phyloP scores from a whole-genome alignment of 2,797 vertebrate species.

The Enteromius trimaculatus region DNA sequence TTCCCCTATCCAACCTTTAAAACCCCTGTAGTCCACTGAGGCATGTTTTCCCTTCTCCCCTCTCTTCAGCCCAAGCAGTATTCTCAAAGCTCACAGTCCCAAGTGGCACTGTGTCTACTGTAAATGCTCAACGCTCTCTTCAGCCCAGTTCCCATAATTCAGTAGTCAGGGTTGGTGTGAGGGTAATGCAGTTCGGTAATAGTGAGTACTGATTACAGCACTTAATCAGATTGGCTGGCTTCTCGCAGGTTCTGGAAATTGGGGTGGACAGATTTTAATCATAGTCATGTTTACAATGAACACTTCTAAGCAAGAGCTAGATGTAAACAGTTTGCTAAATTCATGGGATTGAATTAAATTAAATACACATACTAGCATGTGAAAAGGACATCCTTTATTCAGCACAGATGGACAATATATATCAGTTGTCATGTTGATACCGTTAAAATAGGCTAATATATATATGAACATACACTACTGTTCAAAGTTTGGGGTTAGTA shows the following conservation, averaged over 20 bases:
- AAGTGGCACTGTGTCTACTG: constrained; percentile 2
- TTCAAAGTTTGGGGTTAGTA: constrained; percentile 2
- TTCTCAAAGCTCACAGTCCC: constrained; percentile 13
- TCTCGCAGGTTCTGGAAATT: neutral
- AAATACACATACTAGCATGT: neutral
- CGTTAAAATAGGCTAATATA: neutral
- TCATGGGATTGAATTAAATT: neutral
- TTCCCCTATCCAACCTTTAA: neutral
- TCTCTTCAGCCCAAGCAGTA: neutral
- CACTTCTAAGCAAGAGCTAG: neutral
- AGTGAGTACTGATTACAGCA: neutral
- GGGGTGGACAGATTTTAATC: neutral
- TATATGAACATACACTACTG: neutral
- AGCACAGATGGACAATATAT: neutral
- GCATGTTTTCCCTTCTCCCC: constrained; percentile 6
- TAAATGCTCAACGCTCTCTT: neutral
- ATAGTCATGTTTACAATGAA: neutral
- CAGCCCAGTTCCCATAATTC: neutral
- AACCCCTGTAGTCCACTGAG: constrained; percentile 4
- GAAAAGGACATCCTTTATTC: neutral
- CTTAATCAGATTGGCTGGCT: constrained; percentile 13
- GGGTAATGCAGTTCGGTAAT: neutral
- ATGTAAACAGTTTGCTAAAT: neutral
- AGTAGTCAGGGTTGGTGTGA: neutral
- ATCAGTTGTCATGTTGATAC: neutral